Conservation (phyloP, 2,113 vertebrate species). For the Pelecanus crispus region DNA sequence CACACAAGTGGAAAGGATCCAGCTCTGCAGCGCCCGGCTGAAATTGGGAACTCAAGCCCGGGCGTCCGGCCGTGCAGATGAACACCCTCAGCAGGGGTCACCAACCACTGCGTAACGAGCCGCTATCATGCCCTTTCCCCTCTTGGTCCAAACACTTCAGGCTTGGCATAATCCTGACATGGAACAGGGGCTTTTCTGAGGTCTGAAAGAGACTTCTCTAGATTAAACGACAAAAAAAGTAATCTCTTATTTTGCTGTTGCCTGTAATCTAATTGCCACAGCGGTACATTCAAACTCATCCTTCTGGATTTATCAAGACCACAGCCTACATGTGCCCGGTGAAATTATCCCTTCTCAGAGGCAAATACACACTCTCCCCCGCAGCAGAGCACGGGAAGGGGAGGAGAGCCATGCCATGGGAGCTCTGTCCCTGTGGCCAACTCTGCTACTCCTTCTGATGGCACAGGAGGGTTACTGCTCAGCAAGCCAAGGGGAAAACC, state of each 20-base stretch:
- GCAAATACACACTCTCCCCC: background rate
- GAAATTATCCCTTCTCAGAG: background rate
- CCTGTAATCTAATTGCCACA: background rate
- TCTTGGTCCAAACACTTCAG: background rate
- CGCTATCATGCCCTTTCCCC: background rate
- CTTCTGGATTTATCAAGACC: background rate
- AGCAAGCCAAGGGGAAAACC: background rate
- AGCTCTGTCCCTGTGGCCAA: background rate
- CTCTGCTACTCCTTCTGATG: background rate
- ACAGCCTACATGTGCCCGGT: background rate
- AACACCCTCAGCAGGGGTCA: background rate
- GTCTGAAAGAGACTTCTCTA: background rate
- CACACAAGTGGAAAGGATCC: background rate
- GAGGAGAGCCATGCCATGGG: accelerated
- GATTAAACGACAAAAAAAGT: background rate
- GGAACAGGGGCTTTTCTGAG: background rate
- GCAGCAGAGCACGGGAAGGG: accelerated
- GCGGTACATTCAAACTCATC: background rate
- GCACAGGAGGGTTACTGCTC: background rate
- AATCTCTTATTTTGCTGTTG: background rate
- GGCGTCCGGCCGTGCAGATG: accelerated
- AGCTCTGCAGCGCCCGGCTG: background rate
- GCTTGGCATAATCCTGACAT: background rate
- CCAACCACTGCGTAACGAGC: background rate
- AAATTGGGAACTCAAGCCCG: accelerated